Base-by-base conservation (phyloP, 2,113 vertebrate species). In the Noctilio leporinus region DNA sequence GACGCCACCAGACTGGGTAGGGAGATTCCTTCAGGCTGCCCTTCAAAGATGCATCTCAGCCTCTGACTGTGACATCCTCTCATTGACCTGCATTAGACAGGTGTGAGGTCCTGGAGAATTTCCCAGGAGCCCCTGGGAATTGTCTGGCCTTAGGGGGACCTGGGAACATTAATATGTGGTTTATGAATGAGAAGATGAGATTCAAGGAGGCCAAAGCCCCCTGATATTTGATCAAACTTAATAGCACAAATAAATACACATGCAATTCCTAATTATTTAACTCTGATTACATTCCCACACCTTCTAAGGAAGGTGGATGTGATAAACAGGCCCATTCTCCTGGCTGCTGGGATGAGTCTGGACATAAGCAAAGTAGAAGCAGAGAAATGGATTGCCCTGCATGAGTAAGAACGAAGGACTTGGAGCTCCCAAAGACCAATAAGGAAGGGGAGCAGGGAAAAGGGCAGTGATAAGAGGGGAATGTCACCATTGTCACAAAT, bases 71-170 rank as follows among this genome's bases (percentile, higher is more conserved):
- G 24, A 93, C 85, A 62, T 43, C 51, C 26, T 33, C 62, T 47
- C 7, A 0, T 3, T 4, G 14, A 24, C 35, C 22, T 38, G 14
- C 62, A 43, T 8, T 1, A 30, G 17, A 43, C 64, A 10, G 2
- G 12, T 10, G 16, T 10, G 30, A 70, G 19, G 22, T 24, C 59
- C 65, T 72, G 59, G 24, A 69, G 51, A 64, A 53, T 26, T 84
- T 91, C 83, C 73, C 51, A 24, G 14, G 38, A 88, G 51, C 30
- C 43, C 40, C 11, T 51, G 17, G 45, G 51, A 86, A 15, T 45
- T 33, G 7, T 86, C 80, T 69, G 24, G 24, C 26, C 70, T 59
- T 43, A 2, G 30, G 30, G 43, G 53, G 22, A 89, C 7, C 24
- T 45, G 75, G 5, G 30, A 15, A 80, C 57, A 12, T 20, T 86